A percentile compares a stretch with the other conserved stretches of the same genome.
Evolutionary conservation across 2,797 vertebrate species (phyloP).

Genomic region (Jordanella pulchra): DNA sequence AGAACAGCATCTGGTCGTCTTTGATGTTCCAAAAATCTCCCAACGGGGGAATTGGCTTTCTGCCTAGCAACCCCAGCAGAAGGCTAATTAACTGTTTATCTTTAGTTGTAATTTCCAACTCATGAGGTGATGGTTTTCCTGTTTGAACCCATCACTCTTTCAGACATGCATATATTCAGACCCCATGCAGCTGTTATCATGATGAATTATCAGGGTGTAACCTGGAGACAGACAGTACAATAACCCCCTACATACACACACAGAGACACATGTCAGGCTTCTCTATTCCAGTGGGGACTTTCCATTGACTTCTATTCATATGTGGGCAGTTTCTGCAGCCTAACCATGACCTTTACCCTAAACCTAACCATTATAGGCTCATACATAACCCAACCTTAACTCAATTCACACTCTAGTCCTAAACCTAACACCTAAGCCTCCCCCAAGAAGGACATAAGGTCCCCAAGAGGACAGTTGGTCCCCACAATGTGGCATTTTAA

Average conservation of each 20-base stretch:
- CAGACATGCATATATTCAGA: neutral
- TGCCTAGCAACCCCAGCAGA: slow-evolving; percentile 54
- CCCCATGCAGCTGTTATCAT: slow-evolving; percentile 31
- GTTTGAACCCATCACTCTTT: neutral
- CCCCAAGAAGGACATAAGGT: no score
- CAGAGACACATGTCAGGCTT: neutral
- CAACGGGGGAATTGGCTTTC: slow-evolving; percentile 37
- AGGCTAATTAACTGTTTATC: slow-evolving; percentile 58
- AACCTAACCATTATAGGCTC: no score
- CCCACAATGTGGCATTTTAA: no score
- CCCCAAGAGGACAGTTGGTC: no score
- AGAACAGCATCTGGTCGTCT: slow-evolving; percentile 40
- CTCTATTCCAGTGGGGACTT: no score
- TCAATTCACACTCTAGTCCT: no score
- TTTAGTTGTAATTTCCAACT: slow-evolving; percentile 35
- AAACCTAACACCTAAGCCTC: no score
- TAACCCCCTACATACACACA: neutral
- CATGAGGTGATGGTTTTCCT: slow-evolving; percentile 23
- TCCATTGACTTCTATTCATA: no score
- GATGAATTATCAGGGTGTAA: slow-evolving; percentile 35
- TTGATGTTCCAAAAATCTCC: slow-evolving; percentile 51
- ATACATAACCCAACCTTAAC: no score
- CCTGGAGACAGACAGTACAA: slow-evolving; percentile 11
- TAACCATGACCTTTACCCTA: no score
- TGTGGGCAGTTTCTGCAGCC: no score